Percentiles rank a stretch among this genome's conserved stretches.
These are phyloP conservation scores for Pseudococcus longispinus DNA, from an alignment of 2,888 invertebrate genomes.

Conservation along the genomic window DNA sequence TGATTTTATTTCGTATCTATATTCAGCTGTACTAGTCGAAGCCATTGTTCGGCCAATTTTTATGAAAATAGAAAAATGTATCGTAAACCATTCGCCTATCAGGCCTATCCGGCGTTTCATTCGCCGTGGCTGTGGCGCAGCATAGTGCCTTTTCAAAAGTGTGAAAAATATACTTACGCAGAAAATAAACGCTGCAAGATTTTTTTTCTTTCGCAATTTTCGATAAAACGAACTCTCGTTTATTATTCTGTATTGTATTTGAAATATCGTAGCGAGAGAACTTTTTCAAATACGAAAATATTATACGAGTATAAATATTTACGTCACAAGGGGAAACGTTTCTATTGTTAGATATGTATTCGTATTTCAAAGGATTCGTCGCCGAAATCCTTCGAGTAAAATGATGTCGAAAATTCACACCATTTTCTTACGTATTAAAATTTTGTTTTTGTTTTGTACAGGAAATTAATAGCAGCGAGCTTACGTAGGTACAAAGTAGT, in stretches of 20 bases:
- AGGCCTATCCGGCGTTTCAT: no score
- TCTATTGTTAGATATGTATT: conserved; percentile 33
- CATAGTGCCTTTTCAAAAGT: not conserved
- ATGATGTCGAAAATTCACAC: not conserved
- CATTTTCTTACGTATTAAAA: not conserved
- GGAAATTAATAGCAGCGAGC: not conserved
- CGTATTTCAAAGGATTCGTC: conserved; percentile 34
- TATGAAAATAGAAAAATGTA: no score
- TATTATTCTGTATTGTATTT: not conserved
- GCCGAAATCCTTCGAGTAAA: conserved; percentile 3
- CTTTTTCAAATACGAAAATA: not conserved
- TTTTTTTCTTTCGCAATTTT: not conserved
- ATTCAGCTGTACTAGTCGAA: no score
- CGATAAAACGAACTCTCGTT: not conserved
- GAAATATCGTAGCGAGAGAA: not conserved
- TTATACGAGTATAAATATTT: conserved; percentile 24
- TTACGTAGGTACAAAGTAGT: not conserved
- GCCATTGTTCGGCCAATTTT: no score
- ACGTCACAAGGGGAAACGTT: not conserved
- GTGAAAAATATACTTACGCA: not conserved
- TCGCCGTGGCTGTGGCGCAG: not conserved
- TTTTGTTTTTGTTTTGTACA: conserved; percentile 7
- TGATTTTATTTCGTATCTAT: not conserved
- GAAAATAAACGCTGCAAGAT: not conserved
- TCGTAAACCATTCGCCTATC: no score